Percentiles rank a stretch among this genome's conserved stretches.
Conservation (phyloP, 1,140 invertebrate genomes). For the Bathynomus jamesi region DNA sequence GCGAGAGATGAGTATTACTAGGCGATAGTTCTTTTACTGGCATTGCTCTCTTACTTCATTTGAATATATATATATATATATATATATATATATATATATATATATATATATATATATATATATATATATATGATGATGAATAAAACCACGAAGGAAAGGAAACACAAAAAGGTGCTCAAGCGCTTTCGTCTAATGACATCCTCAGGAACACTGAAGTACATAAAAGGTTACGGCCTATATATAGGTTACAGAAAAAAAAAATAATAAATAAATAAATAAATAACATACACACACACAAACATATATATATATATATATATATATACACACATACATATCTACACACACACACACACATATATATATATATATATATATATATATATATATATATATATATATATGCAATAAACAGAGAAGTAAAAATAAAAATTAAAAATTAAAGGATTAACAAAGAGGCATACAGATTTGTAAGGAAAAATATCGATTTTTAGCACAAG, state of each 20-base stretch:
- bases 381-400: constrained; percentile 11
- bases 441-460: no score
- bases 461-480: no score
- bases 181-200: background rate
- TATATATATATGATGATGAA: no score
- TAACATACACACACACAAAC: background rate
- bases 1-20: no score
- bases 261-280: background rate
- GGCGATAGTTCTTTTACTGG: no score
- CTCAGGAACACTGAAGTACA: no score
- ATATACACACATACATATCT: background rate
- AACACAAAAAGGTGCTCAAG: background rate
- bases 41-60: no score
- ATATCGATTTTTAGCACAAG: no score
- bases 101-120: constrained; percentile 3
- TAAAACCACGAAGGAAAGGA: background rate
- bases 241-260: no score
- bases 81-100: constrained; percentile 1
- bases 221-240: no score
- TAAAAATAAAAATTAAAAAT: no score
- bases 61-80: background rate
- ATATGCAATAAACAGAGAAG: background rate
- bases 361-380: constrained; percentile 1
- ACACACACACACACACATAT: background rate
- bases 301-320: background rate